Evolutionary conservation across 35 echinoderm and acorn worm genomes (phyloP), one percentile per base, ranked within the genome.

Genomic region (Holothuria glaberrima): DNA sequence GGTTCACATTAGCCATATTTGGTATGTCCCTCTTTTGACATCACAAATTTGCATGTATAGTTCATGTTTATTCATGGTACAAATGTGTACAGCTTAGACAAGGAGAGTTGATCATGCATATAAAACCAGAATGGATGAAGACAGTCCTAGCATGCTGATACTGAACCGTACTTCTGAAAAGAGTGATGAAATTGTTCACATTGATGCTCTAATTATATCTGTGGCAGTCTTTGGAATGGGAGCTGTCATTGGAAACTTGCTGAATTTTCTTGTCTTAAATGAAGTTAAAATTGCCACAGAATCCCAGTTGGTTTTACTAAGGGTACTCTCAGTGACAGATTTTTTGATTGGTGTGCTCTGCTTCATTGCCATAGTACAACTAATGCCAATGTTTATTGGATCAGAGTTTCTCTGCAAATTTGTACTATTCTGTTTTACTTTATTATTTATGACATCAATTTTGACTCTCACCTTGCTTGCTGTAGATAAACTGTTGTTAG

Each of bases 251-350:
- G 79, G 79, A 20, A 83, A 83, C 52, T 31, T 20, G 6, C 30
- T 83, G 52, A 83, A 83, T 33, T 30, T 83, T 22, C n/a, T 83
- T 22, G 79, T 83, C 19, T 30, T 83, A 29, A 61, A 61, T 14
- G 56, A 33, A 33, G 79, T 50, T 22, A 57, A 83, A 21, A 83
- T 83, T 18, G 48, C 56, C 7, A 83, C 48, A 16, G 24, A 21
- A 61, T 48, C 48, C 48, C 79, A 83, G 79, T 59, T 48, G 13
- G 28, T 61, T 17, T 59, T 83, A 34, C 58, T 83, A 30, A 21
- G 48, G 18, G 34, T 58, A 26, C 50, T 83, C 10, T 41, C 79
- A 7, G 30, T 83, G 4, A 83, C n/a, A 3, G 79, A 83, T 33
- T 48, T 83, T 30, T 21, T n/a, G 0, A 30, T 50, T 59, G 79